Evolutionary conservation across 1,140 invertebrate genomes (phyloP).

Genomic region (Pogonomyrmex barbatus): DNA sequence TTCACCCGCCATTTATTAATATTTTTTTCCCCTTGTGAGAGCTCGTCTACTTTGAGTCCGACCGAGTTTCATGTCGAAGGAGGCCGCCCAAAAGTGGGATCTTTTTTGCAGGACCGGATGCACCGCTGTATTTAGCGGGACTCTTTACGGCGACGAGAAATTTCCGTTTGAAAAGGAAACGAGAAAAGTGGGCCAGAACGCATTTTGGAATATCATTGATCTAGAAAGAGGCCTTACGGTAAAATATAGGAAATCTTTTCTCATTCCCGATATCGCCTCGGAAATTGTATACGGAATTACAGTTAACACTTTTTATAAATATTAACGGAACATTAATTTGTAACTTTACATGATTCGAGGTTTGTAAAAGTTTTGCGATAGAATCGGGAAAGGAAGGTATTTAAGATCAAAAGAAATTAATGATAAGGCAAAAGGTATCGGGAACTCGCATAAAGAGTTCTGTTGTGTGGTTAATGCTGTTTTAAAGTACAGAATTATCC

Average conservation of each 20-base stretch:
- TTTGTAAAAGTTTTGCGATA: neutral
- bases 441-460: neutral
- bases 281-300: neutral
- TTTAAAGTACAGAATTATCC: constrained; percentile 53
- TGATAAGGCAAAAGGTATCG: neutral
- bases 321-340: constrained; percentile 8
- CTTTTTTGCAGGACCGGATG: constrained; percentile 71
- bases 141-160: constrained; percentile 59
- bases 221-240: neutral
- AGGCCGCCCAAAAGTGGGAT: constrained; percentile 55
- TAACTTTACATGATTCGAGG: neutral
- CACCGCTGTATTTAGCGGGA: constrained; percentile 65
- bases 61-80: constrained; percentile 61
- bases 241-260: neutral
- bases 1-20: constrained; percentile 80
- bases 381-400: neutral
- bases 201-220: constrained; percentile 12
- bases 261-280: neutral
- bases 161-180: constrained; percentile 63
- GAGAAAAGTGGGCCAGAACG: constrained; percentile 61
- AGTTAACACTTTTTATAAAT: neutral
- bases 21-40: constrained; percentile 69
- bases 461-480: constrained; percentile 15
- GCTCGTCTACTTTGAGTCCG: constrained; percentile 43
- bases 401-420: neutral